These are phyloP conservation scores for Limnephilus marmoratus DNA, from an alignment of 2,888 invertebrate species.

Conservation along the genomic window DNA sequence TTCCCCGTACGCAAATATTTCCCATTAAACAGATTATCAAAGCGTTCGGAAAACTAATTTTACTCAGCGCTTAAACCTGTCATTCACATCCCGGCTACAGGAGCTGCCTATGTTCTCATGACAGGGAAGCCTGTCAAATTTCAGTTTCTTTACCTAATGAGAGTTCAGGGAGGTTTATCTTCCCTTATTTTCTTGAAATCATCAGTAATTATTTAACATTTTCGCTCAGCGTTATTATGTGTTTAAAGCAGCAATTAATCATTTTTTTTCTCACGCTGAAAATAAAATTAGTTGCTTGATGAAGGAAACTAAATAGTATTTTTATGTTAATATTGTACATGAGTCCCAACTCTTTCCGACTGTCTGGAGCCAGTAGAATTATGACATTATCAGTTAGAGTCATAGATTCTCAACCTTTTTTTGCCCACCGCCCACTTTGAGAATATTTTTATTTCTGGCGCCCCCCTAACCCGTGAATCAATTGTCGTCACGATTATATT, in stretches of 20 bases:
- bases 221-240: neutral
- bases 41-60: neutral
- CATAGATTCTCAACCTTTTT: too few species aligned
- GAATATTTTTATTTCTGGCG: too few species aligned
- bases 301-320: neutral
- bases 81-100: neutral
- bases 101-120: neutral
- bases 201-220: neutral
- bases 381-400: too few species aligned
- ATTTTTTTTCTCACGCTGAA: neutral
- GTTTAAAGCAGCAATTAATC: neutral
- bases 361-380: too few species aligned
- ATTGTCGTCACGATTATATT: too few species aligned
- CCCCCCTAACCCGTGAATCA: too few species aligned
- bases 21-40: neutral
- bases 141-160: neutral
- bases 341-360: too few species aligned
- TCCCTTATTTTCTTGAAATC: neutral
- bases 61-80: neutral
- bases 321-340: neutral
- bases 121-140: neutral
- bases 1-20: neutral
- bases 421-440: too few species aligned
- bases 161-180: neutral
- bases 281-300: neutral